Evolutionary conservation across 2,797 vertebrate genomes (phyloP).

Genomic region (Thalassophryne amazonica): DNA sequence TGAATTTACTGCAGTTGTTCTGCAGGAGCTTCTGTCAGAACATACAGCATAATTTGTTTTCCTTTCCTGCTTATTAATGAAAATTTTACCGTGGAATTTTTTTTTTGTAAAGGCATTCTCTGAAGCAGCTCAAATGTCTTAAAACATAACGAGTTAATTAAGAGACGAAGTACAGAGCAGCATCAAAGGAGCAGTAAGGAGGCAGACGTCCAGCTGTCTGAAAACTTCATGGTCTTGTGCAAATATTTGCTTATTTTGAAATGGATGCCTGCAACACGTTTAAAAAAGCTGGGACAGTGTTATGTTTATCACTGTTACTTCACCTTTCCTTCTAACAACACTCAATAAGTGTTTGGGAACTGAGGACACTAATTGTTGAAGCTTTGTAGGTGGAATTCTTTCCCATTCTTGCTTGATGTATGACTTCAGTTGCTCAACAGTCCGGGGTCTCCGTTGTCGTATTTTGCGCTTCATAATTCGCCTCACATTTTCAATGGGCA

Average conservation of each 20-base stretch:
- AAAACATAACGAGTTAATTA: slow-evolving; percentile 1
- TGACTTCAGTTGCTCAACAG: too few relatives aligned
- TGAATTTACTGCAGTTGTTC: too few relatives aligned
- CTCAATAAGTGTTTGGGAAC: too few relatives aligned
- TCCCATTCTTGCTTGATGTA: too few relatives aligned
- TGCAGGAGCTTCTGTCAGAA: neutral
- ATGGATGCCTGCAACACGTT: slow-evolving; percentile 25
- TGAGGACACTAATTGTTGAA: too few relatives aligned
- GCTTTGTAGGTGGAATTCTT: too few relatives aligned
- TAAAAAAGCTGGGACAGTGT: slow-evolving; percentile 2
- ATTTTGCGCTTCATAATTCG: too few relatives aligned
- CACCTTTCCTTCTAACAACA: too few relatives aligned
- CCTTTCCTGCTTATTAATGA: neutral
- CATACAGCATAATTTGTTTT: slow-evolving; percentile 3
- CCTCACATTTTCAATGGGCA: too few relatives aligned
- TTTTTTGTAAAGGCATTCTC: neutral
- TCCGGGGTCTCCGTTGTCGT: too few relatives aligned
- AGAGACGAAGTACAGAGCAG: neutral
- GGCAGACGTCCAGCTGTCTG: slow-evolving; percentile 3
- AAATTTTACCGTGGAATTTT: slow-evolving; percentile 3
- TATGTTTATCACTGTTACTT: too few relatives aligned
- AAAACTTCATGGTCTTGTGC: slow-evolving; percentile 36
- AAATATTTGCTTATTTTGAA: too few relatives aligned
- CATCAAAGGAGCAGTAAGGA: slow-evolving; percentile 11
- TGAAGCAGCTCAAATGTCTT: neutral